Evolutionary conservation across 2,113 vertebrate genomes (phyloP).

Genomic region (Nematolebias whitei): DNA sequence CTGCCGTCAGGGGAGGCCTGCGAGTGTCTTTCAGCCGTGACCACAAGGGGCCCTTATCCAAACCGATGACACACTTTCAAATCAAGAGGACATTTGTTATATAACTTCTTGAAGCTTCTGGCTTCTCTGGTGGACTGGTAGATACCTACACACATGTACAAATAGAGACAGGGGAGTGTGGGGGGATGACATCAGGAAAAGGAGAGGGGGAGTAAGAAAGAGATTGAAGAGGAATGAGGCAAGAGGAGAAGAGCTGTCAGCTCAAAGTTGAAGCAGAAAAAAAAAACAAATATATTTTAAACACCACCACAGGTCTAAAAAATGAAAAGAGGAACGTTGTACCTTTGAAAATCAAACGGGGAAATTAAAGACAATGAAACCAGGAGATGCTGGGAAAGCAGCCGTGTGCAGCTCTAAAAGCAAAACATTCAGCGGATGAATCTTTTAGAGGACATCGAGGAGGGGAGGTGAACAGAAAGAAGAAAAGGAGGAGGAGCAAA

Average conservation of each 20-base stretch:
- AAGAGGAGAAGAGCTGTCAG: background rate
- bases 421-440: conserved; percentile 61
- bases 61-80: conserved; percentile 68
- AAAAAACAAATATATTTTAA: no score
- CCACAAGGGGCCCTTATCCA: conserved; percentile 61
- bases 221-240: background rate
- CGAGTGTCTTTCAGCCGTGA: conserved; percentile 37
- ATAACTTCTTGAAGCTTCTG: conserved; percentile 58
- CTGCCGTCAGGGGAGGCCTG: conserved; percentile 40
- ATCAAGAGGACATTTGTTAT: conserved; percentile 71
- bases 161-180: conserved; percentile 5
- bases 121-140: conserved; percentile 46
- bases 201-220: background rate
- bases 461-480: background rate
- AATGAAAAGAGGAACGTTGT: background rate
- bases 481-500: conserved; percentile 2
- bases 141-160: conserved; percentile 29
- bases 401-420: conserved; percentile 33
- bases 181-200: conserved; percentile 8
- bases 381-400: conserved; percentile 15
- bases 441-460: conserved; percentile 45
- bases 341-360: conserved; percentile 4
- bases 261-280: background rate
- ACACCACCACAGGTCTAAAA: no score
- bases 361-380: conserved; percentile 25